These are phyloP conservation scores for Nerophis lumbriciformis DNA, from an alignment of 2,113 vertebrate species.

Conservation along the genomic window DNA sequence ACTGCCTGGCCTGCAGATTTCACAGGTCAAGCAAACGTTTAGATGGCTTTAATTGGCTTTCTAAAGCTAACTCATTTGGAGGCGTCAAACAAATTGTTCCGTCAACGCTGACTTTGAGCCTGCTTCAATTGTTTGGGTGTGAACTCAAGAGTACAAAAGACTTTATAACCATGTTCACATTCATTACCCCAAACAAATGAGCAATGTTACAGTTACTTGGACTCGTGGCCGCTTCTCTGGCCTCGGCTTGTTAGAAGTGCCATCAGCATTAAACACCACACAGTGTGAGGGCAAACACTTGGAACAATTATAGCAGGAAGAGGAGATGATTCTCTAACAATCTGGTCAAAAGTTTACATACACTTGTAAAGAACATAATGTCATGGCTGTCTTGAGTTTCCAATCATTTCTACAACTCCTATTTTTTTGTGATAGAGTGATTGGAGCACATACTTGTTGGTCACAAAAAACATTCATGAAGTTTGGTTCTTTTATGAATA, in stretches of 20 bases:
- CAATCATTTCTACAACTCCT: too few species aligned
- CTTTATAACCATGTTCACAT: constrained; percentile 62
- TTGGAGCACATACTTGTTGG: too few species aligned
- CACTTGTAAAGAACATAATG: too few species aligned
- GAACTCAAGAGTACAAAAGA: constrained; percentile 41
- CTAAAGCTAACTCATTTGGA: constrained; percentile 62
- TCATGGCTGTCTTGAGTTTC: too few species aligned
- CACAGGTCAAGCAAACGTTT: constrained; percentile 66
- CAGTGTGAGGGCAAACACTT: constrained; percentile 26
- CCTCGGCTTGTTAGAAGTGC: constrained; percentile 37
- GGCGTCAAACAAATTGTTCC: constrained; percentile 66
- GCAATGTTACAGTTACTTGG: constrained; percentile 41
- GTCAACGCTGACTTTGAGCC: constrained; percentile 64
- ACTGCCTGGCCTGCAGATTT: constrained; percentile 51
- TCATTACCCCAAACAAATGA: constrained; percentile 55
- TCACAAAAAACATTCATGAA: too few species aligned
- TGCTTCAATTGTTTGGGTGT: constrained; percentile 52
- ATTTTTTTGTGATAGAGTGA: too few species aligned
- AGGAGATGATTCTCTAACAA: constrained; percentile 1
- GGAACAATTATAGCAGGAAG: constrained; percentile 36
- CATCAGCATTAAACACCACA: constrained; percentile 37
- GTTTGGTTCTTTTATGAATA: too few species aligned
- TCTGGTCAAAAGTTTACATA: not conserved
- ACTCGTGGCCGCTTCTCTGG: constrained; percentile 20
- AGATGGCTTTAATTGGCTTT: constrained; percentile 67